These are phyloP conservation scores for Keiferia lycopersicella DNA, from an alignment of 2,888 invertebrate genomes.

Conservation along the genomic window DNA sequence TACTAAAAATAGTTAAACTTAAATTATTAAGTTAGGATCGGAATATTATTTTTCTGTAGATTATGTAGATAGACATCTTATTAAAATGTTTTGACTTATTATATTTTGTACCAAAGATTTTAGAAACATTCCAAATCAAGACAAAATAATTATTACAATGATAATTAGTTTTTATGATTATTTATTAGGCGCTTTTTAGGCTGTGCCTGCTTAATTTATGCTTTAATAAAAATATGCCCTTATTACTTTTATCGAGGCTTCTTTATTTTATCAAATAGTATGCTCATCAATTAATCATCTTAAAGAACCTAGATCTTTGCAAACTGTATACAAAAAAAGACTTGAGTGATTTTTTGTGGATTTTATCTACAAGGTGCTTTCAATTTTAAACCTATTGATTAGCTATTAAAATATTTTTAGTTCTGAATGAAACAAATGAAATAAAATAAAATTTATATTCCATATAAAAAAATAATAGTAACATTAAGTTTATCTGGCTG, in stretches of 20 bases:
- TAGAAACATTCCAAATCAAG: slow-evolving; percentile 27
- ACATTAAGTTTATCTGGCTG: background rate
- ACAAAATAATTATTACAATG: background rate
- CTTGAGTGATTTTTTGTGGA: background rate
- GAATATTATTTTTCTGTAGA: background rate
- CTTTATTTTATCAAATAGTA: too few species aligned
- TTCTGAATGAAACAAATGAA: background rate
- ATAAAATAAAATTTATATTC: background rate
- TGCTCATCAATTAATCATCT: too few species aligned
- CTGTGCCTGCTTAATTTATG: slow-evolving; percentile 7
- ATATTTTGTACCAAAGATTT: slow-evolving; percentile 37
- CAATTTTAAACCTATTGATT: background rate
- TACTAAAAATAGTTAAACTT: background rate
- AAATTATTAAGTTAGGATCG: slow-evolving; percentile 2
- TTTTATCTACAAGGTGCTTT: background rate
- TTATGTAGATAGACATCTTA: background rate
- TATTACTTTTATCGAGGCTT: too few species aligned
- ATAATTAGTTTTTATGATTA: background rate
- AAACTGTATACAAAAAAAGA: background rate
- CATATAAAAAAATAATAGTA: background rate
- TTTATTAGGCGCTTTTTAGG: slow-evolving; percentile 10
- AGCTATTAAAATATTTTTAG: background rate
- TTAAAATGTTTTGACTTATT: slow-evolving; percentile 32
- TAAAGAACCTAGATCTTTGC: too few species aligned
- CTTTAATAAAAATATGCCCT: background rate